These are phyloP conservation scores for Phalera bucephala DNA, from an alignment of 2,888 invertebrate genomes.

Conservation along the genomic window DNA sequence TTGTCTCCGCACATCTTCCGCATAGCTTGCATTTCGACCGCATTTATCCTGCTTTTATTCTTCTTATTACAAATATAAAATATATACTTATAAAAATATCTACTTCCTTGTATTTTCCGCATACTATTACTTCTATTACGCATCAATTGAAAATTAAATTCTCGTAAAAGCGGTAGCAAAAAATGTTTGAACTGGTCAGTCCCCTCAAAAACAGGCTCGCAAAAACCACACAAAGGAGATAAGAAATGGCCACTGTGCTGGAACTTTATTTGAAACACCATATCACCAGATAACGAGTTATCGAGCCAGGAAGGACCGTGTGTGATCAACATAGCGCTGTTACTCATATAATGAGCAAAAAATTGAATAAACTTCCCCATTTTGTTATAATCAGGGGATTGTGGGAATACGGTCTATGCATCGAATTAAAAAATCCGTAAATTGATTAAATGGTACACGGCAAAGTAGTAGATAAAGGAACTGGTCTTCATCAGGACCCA, in stretches of 20 bases:
- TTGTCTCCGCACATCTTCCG: too few relatives aligned
- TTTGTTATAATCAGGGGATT: not conserved
- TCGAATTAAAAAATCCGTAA: too few relatives aligned
- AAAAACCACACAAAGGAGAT: conserved; percentile 24
- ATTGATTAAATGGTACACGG: too few relatives aligned
- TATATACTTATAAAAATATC: conserved; percentile 1
- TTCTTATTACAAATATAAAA: too few relatives aligned
- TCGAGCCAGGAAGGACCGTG: conserved; percentile 16
- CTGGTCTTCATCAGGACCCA: too few relatives aligned
- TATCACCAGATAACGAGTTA: conserved; percentile 27
- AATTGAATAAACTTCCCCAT: not conserved
- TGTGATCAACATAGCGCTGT: conserved; percentile 13
- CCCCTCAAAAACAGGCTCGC: conserved; percentile 19
- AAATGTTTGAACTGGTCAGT: conserved; percentile 21
- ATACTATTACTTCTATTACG: conserved; percentile 6
- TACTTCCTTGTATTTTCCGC: conserved; percentile 4
- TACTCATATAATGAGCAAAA: not conserved
- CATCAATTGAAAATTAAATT: conserved; percentile 10
- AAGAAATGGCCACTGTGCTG: conserved; percentile 29
- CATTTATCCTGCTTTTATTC: too few relatives aligned
- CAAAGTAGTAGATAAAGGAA: too few relatives aligned
- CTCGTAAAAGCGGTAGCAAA: conserved; percentile 16
- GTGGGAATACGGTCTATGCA: too few relatives aligned
- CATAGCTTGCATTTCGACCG: too few relatives aligned
- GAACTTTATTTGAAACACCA: conserved; percentile 21